These are phyloP conservation scores for Agriopis marginaria DNA, from an alignment of 2,888 invertebrate genomes.

Conservation along the genomic window DNA sequence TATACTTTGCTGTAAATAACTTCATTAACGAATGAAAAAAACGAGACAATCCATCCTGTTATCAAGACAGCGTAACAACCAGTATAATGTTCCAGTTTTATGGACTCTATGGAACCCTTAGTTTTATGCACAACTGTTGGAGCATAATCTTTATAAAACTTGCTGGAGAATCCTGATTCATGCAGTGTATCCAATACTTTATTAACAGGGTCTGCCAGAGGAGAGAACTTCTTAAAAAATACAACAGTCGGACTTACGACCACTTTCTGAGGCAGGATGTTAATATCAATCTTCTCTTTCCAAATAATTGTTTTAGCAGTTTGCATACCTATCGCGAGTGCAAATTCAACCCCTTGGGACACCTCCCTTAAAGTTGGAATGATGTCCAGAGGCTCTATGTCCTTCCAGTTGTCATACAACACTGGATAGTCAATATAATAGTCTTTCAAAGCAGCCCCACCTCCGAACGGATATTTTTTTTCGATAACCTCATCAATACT, in stretches of 20 bases:
- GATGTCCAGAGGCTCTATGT: slow-evolving; percentile 57
- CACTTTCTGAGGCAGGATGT: slow-evolving; percentile 63
- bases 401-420: slow-evolving; percentile 65
- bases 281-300: slow-evolving; percentile 53
- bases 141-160: slow-evolving; percentile 49
- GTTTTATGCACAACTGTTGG: slow-evolving; percentile 1
- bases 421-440: slow-evolving; percentile 64
- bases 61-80: slow-evolving; percentile 70
- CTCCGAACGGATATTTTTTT: slow-evolving; percentile 67
- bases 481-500: slow-evolving; percentile 65
- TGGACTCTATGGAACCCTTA: slow-evolving; percentile 51
- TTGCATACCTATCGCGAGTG: slow-evolving; percentile 62
- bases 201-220: slow-evolving; percentile 59
- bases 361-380: slow-evolving; percentile 55
- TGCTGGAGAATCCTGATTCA: slow-evolving; percentile 66
- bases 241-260: slow-evolving; percentile 62
- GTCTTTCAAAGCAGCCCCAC: slow-evolving; percentile 66
- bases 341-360: slow-evolving; percentile 64
- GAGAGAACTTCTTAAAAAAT: slow-evolving; percentile 74
- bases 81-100: slow-evolving; percentile 65
- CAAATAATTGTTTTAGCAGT: slow-evolving; percentile 55
- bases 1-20: background rate
- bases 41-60: slow-evolving; percentile 64
- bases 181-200: slow-evolving; percentile 58
- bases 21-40: slow-evolving; percentile 62